Base-by-base conservation (phyloP, 2,888 invertebrate genomes). In the Dolichopus griseipennis region DNA sequence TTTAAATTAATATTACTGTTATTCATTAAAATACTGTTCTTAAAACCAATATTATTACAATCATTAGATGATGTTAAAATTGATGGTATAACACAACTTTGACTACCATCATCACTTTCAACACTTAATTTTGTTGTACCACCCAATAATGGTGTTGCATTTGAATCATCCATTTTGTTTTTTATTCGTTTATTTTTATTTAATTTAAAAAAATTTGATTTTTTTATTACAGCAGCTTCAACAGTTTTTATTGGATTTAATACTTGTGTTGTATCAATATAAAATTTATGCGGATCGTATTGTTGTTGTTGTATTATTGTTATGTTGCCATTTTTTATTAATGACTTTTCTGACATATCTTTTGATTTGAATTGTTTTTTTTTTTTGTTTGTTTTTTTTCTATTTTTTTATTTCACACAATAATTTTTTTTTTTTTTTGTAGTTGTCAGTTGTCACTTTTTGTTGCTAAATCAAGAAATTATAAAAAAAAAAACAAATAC, bases 81-180 rank as follows among this genome's bases (percentile, higher is more conserved):
- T 52, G 52, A 15, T 18, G 18, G 15, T 6, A 52, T 18, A 52
- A 12, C 52, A 52, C 52, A 52, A 62, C 62, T 15, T 27, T 27
- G 2, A 20, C 9, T 34, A 64, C 9, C 34, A 33, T n/a, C 37
- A 64, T 34, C n/a, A 20, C 37, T 20, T 33, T 37, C 64, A 34
- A 37, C 37, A 64, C 33, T 37, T 34, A 52, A 52, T 52, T 52
- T 52, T 52, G 52, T 52, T 52, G 52, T 52, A 52, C 64, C 18
- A 34, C 64, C 64, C 34, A 64, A 64, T 37, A 64, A 64, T 20
- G 64, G 64, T n/a, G 64, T 34, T 64, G n/a, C 37, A 64, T 64
- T 64, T 34, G 34, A 34, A 64, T 64, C 64, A 64, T 64, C 64
- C 64, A 64, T 64, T 63, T 63, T 63, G n/a, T 37, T 37, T 18